phyloP scores from a whole-genome alignment of 2,113 vertebrate genomes.

The Delphinus delphis region DNA sequence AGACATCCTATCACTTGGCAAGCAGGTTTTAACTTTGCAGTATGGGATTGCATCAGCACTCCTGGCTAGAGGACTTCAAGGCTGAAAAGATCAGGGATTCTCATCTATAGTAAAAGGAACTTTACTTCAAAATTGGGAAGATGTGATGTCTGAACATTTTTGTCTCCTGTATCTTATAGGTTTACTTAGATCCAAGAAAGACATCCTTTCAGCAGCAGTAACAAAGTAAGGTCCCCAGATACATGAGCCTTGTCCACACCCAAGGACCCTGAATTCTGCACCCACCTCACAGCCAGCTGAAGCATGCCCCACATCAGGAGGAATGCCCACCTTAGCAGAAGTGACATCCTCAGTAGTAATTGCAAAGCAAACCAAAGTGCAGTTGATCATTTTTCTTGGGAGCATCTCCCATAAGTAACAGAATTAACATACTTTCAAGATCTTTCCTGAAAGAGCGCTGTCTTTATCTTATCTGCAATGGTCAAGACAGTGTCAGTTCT shows the following conservation, averaged over 20 bases:
- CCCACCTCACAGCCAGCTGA: neutral
- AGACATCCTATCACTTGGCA: neutral
- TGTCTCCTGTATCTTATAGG: neutral
- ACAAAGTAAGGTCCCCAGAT: neutral
- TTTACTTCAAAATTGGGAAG: neutral
- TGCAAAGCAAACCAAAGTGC: neutral
- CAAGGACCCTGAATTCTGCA: neutral
- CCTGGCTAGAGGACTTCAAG: neutral
- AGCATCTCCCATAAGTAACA: neutral
- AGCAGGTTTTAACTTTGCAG: neutral
- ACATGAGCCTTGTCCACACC: neutral
- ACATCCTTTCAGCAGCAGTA: neutral
- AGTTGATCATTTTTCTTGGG: neutral
- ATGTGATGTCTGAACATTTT: neutral
- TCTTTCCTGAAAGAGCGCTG: neutral
- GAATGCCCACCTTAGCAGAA: neutral
- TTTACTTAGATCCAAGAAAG: neutral
- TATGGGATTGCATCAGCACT: neutral
- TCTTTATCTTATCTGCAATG: neutral
- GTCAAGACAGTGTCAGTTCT: neutral
- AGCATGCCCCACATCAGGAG: neutral
- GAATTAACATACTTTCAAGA: neutral
- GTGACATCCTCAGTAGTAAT: neutral
- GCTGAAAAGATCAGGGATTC: neutral
- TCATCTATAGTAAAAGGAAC: neutral